phyloP scores from a whole-genome alignment of 2,888 invertebrate species.

The Platypus cylindrus region DNA sequence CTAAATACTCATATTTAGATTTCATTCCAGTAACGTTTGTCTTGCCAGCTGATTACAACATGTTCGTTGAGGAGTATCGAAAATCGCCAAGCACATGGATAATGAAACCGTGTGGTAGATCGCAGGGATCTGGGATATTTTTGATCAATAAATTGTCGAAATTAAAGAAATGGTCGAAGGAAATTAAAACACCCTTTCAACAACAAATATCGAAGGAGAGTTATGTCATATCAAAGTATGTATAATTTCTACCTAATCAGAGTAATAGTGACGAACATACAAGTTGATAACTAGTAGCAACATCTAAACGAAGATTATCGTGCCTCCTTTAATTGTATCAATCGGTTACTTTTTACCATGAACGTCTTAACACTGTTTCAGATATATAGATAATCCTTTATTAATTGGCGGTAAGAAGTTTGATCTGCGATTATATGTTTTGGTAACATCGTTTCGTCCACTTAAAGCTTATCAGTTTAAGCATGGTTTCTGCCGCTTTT shows the following conservation, averaged over 20 bases:
- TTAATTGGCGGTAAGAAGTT: conserved; percentile 94
- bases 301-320: too few relatives aligned
- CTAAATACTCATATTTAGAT: conserved; percentile 71
- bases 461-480: conserved; percentile 86
- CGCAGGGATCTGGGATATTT: conserved; percentile 90
- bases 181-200: conserved; percentile 74
- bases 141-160: conserved; percentile 91
- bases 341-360: too few relatives aligned
- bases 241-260: too few relatives aligned
- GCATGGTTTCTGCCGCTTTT: conserved; percentile 90
- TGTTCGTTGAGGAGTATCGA: conserved; percentile 93
- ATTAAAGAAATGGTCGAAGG: conserved; percentile 79
- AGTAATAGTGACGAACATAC: too few relatives aligned
- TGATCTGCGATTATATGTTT: conserved; percentile 81
- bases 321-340: too few relatives aligned
- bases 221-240: conserved; percentile 83
- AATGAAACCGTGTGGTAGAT: conserved; percentile 94
- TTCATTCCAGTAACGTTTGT: conserved; percentile 91
- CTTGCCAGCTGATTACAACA: conserved; percentile 89
- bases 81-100: conserved; percentile 96
- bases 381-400: conserved; percentile 88
- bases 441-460: conserved; percentile 88
- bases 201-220: conserved; percentile 77
- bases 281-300: too few relatives aligned
- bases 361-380: conserved; percentile 25